Conservation (phyloP, 92 coral and sea anemone genomes). For the Phenganax subtilis region DNA sequence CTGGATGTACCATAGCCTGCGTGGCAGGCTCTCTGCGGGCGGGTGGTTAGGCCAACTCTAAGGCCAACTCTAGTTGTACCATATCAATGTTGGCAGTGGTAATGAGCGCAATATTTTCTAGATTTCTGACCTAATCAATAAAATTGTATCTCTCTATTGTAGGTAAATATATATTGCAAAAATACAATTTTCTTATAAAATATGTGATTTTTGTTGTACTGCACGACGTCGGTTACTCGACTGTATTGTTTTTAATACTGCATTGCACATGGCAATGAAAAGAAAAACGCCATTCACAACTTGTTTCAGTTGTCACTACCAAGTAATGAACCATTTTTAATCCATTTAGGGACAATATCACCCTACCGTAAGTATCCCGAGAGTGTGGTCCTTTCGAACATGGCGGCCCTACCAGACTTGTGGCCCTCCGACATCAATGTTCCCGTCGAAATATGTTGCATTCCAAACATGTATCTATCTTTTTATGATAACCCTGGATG, state of each 20-base stretch:
- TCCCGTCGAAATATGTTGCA: too few relatives aligned
- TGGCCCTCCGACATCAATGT: too few relatives aligned
- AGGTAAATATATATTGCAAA: conserved; percentile 31
- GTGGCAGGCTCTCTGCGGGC: too few relatives aligned
- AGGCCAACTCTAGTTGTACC: background rate
- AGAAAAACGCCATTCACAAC: background rate
- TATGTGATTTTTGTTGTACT: background rate
- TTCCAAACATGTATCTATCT: too few relatives aligned
- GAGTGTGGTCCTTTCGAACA: too few relatives aligned
- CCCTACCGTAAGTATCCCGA: too few relatives aligned
- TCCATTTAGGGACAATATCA: too few relatives aligned
- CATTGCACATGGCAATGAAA: background rate
- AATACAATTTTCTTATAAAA: conserved; percentile 21
- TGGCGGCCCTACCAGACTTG: too few relatives aligned
- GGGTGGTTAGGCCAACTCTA: too few relatives aligned
- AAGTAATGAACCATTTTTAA: background rate
- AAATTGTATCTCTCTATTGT: conserved; percentile 30
- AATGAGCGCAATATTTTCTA: conserved; percentile 35
- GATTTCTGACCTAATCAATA: background rate
- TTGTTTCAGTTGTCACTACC: background rate
- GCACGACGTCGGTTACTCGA: background rate
- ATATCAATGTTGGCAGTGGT: conserved; percentile 22
- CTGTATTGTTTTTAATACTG: background rate
- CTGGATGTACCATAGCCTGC: background rate
- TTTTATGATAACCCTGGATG: too few relatives aligned